A percentile compares a stretch with the other conserved stretches of the same genome.
Conservation (phyloP, 2,113 vertebrate species). For the Actenoides hombroni region DNA sequence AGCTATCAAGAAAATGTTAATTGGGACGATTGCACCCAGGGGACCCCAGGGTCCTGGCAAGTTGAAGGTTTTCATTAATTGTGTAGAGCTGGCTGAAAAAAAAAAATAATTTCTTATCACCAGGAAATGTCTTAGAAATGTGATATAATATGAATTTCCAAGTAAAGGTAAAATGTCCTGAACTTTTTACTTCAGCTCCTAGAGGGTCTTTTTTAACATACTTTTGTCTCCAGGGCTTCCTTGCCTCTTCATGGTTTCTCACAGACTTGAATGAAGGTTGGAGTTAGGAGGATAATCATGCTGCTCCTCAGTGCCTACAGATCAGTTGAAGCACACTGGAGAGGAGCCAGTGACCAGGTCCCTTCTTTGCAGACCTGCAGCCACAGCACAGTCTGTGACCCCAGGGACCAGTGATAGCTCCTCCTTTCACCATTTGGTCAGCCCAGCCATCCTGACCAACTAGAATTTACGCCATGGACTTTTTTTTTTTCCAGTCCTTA, state of each 20-base stretch:
- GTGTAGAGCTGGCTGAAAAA: not conserved
- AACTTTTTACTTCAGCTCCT: not conserved
- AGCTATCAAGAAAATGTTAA: slow-evolving; percentile 62
- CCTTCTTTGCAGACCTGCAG: not conserved
- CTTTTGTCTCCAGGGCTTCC: not conserved
- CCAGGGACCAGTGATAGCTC: not conserved
- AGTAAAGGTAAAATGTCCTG: not conserved
- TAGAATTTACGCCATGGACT: accelerated
- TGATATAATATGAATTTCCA: slow-evolving; percentile 17
- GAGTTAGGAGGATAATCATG: not conserved
- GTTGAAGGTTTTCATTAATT: slow-evolving; percentile 49
- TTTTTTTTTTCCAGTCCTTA: not conserved
- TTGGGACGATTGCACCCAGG: slow-evolving; percentile 22
- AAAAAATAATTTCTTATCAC: not conserved
- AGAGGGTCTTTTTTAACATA: not conserved
- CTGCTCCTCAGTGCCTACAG: not conserved
- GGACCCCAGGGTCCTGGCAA: slow-evolving; percentile 11
- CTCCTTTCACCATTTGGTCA: not conserved
- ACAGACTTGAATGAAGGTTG: not conserved
- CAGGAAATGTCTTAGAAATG: not conserved
- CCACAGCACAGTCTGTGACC: not conserved
- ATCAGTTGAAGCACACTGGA: not conserved
- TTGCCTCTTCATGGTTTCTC: not conserved
- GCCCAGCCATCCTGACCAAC: not conserved
- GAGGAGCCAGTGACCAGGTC: not conserved